These are phyloP conservation scores for Mormoops blainvillei DNA, from an alignment of 2,113 vertebrate genomes.

Conservation along the genomic window DNA sequence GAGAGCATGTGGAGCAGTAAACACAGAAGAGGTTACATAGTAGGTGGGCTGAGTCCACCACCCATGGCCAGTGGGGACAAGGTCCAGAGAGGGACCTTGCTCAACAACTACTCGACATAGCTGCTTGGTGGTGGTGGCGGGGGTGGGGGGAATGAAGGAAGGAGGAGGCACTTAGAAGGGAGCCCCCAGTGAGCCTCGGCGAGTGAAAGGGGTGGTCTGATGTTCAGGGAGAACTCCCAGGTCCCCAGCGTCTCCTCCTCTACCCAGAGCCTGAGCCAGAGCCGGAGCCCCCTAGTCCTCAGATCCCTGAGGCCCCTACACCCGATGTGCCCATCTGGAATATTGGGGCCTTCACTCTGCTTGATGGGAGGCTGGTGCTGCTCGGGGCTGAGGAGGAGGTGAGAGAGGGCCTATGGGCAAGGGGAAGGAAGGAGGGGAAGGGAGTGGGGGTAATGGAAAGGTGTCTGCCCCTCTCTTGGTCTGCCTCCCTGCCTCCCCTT, in stretches of 20 bases:
- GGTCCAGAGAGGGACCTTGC: background rate
- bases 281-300: background rate
- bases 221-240: background rate
- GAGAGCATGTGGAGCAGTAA: background rate
- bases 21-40: background rate
- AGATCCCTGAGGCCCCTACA: conserved; percentile 70
- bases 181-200: background rate
- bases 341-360: conserved; percentile 84
- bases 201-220: background rate
- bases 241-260: background rate
- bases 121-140: background rate
- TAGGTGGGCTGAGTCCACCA: background rate
- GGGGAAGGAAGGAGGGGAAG: background rate
- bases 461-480: background rate
- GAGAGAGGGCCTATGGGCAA: background rate
- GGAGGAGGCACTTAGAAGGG: background rate
- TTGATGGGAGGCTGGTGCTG: conserved; percentile 86
- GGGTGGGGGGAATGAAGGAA: accelerated
- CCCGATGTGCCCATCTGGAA: conserved; percentile 89
- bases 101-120: too few species aligned
- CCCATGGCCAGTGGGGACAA: background rate
- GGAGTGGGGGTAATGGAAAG: background rate
- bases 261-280: conserved; percentile 28
- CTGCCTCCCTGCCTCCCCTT: background rate
- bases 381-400: conserved; percentile 90